Conservation (phyloP, 2,797 vertebrate genomes). For the Triplophysa bombifrons region DNA sequence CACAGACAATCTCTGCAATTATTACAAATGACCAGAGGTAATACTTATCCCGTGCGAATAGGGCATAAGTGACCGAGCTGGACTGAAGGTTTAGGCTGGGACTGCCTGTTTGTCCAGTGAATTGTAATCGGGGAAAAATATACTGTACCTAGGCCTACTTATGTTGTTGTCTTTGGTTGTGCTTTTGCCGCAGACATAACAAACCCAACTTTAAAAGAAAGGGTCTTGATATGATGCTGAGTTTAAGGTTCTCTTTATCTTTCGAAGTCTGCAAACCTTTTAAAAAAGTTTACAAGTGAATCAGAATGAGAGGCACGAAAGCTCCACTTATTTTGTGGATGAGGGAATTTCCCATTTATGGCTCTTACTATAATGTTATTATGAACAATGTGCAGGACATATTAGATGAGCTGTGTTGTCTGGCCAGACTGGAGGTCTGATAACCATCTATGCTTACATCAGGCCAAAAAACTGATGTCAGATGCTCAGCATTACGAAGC, state of each 20-base stretch:
- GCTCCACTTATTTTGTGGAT: not conserved
- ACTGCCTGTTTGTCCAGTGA: not conserved
- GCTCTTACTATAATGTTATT: conserved; percentile 41
- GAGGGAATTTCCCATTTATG: conserved; percentile 29
- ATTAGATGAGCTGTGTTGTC: conserved; percentile 66
- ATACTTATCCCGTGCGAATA: no score
- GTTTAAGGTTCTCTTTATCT: no score
- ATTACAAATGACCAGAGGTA: no score
- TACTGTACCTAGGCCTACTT: not conserved
- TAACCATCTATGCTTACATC: conserved; percentile 59
- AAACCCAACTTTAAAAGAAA: not conserved
- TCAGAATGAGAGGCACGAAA: not conserved
- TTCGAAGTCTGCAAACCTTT: not conserved
- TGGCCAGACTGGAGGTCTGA: conserved; percentile 63
- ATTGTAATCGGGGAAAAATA: not conserved
- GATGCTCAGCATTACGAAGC: conserved; percentile 36
- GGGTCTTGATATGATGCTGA: not conserved
- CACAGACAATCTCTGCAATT: no score
- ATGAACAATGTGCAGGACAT: conserved; percentile 57
- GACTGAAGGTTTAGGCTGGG: not conserved
- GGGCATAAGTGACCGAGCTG: no score
- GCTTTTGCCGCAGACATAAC: not conserved
- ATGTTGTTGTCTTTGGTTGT: not conserved
- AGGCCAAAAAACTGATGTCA: conserved; percentile 58
- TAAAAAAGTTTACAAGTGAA: not conserved